Evolutionary conservation across 2,797 vertebrate genomes (phyloP), one percentile per base, ranked within the genome.

Genomic region (Steatocranus sp.): DNA sequence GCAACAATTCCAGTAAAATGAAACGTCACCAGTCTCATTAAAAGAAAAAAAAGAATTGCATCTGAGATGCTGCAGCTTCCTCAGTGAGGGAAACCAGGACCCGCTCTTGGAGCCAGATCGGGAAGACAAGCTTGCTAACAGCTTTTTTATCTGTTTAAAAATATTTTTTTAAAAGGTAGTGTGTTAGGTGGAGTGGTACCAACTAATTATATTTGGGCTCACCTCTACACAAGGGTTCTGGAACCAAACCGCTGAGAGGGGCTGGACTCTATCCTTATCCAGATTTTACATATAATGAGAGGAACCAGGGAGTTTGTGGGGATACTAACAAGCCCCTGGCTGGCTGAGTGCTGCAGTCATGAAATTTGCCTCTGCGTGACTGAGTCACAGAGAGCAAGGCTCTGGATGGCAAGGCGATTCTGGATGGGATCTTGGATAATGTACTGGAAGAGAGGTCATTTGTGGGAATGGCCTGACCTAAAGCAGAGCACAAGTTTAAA

Each of bases 1-100:
- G 20, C 36, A 78, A 83, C 15, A 61, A 38, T 79, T 77, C 73
- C 32, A 78, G 41, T 81, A 86, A 81, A 87, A 83, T 70, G n/a
- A 85, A 41, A 54, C 32, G 23, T 82, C 81, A 70, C 34, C 73
- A 74, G 32, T 84, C 73, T 76, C 27, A 58, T 81, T 27, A 11
- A 49, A 83, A 79, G 15, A 46, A 8, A n/a, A 27, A n/a, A 30
- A 73, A 73, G 43, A 73, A 48, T 48, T 61, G 56, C 32, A 36
- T 61, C 56, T 61, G 56, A 61, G 41, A 48, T 30, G 43, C 17
- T 73, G 17, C 43, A 73, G 43, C 43, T 61, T 48, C 25, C 68
- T 73, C 11, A 1, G 43, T 48, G 68, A 49, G 17, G 68, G 25
- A 12, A 73, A 73, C 68, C 41, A 73, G 68, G 41, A 12, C 25